A percentile compares a stretch with the other conserved stretches of the same genome.
Evolutionary conservation across 2,797 vertebrate species (phyloP).

Genomic region (Anniella stebbinsi): DNA sequence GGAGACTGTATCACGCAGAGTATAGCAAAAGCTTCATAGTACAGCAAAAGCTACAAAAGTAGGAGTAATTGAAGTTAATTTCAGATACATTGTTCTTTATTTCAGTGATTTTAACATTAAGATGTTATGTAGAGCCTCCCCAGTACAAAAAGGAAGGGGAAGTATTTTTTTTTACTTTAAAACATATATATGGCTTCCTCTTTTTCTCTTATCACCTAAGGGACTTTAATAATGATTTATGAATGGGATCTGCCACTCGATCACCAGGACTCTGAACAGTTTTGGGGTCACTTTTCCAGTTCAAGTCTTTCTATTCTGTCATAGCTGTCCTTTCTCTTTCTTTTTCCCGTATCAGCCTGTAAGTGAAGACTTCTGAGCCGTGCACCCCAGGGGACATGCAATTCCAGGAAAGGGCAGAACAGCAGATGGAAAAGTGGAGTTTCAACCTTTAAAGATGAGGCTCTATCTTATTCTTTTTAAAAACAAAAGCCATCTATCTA

Average conservation of each 20-base stretch:
- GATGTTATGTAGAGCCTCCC: too few relatives aligned
- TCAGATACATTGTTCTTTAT: too few relatives aligned
- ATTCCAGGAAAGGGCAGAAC: slow-evolving; percentile 74
- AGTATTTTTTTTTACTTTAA: slow-evolving; percentile 53
- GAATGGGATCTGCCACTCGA: slow-evolving; percentile 40
- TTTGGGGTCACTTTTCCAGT: slow-evolving; percentile 72
- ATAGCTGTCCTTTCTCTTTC: slow-evolving; percentile 57
- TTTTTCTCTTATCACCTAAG: slow-evolving; percentile 56
- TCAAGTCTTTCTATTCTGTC: slow-evolving; percentile 67
- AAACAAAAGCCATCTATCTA: slow-evolving; percentile 30
- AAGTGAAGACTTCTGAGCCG: slow-evolving; percentile 70
- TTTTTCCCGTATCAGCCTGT: slow-evolving; percentile 34
- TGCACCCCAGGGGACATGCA: slow-evolving; percentile 66
- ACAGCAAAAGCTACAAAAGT: too few relatives aligned
- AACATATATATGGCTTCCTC: slow-evolving; percentile 47
- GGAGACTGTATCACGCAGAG: too few relatives aligned
- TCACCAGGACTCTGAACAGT: slow-evolving; percentile 67
- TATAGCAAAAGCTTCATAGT: too few relatives aligned
- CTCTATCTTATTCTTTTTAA: slow-evolving; percentile 52
- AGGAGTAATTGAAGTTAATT: too few relatives aligned
- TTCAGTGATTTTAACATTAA: too few relatives aligned
- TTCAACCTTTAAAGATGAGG: slow-evolving; percentile 75
- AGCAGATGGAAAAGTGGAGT: slow-evolving; percentile 66
- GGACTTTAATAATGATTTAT: slow-evolving; percentile 74
- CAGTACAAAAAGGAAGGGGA: slow-evolving; percentile 62